These are phyloP conservation scores for Nomada goodeniana DNA, from an alignment of 2,888 invertebrate genomes.

Conservation along the genomic window DNA sequence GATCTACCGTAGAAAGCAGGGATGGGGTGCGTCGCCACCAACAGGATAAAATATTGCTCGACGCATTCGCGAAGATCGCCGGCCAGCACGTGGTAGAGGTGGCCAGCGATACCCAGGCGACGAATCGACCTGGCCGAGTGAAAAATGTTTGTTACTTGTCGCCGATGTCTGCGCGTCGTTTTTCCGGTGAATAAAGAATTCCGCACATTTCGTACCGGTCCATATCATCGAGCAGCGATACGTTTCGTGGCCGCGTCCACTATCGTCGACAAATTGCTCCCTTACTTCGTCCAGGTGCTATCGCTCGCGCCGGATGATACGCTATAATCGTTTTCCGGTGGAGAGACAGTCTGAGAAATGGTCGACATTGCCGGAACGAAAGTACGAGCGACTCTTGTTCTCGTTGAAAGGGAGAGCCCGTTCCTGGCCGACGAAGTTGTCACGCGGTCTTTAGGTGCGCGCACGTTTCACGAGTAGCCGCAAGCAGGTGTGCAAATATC, in stretches of 20 bases:
- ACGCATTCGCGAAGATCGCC: constrained; percentile 54
- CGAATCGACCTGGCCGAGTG: constrained; percentile 37
- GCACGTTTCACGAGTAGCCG: too few relatives aligned
- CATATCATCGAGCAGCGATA: constrained; percentile 32
- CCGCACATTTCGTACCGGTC: constrained; percentile 28
- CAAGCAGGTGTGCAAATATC: too few relatives aligned
- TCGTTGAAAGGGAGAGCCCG: not conserved
- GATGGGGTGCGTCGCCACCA: constrained; percentile 44
- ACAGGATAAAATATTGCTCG: constrained; percentile 63
- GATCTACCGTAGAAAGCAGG: constrained; percentile 23
- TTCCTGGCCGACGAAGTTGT: too few relatives aligned
- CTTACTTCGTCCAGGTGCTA: constrained; percentile 48
- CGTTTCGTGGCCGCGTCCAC: constrained; percentile 14
- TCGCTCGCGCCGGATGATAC: constrained; percentile 41
- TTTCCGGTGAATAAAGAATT: constrained; percentile 58
- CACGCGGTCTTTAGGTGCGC: too few relatives aligned
- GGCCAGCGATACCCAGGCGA: constrained; percentile 24
- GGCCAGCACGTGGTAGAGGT: constrained; percentile 28
- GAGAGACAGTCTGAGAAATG: constrained; percentile 47
- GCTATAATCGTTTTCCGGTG: constrained; percentile 46
- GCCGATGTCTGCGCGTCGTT: constrained; percentile 42
- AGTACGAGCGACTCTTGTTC: constrained; percentile 32
- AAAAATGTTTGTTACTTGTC: constrained; percentile 57
- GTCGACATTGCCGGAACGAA: constrained; percentile 24
- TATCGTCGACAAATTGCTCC: constrained; percentile 65